A percentile compares a stretch with the other conserved stretches of the same genome.
These are phyloP conservation scores for Cromileptes altivelis DNA, from an alignment of 2,113 vertebrate species.

Conservation along the genomic window DNA sequence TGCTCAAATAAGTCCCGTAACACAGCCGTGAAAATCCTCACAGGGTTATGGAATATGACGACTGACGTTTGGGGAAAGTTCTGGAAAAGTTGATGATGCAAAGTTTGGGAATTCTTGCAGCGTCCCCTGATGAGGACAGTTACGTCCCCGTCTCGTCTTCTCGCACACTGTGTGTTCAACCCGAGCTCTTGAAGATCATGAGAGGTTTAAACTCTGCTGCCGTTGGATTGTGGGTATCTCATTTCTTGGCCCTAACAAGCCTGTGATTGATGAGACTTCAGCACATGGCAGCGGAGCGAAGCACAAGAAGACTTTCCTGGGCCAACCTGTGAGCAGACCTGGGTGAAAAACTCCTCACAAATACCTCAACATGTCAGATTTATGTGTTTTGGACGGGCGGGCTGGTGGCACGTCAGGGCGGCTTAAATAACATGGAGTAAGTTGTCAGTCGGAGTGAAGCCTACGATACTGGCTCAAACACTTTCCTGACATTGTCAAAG, in stretches of 20 bases:
- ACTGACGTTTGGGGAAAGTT: conserved; percentile 21
- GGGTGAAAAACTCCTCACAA: neutral
- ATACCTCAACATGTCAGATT: neutral
- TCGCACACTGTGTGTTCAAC: neutral
- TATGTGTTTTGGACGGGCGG: conserved; percentile 10
- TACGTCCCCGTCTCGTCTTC: conserved; percentile 5
- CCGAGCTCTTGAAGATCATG: neutral
- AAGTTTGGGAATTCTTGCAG: conserved; percentile 16
- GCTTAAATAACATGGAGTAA: conserved; percentile 22
- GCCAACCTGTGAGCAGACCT: conserved; percentile 31
- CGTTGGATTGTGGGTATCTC: conserved; percentile 37
- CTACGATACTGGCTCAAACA: neutral
- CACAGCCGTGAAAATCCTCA: neutral
- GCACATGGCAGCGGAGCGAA: neutral
- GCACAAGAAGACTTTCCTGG: conserved; percentile 22
- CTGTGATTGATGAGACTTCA: conserved; percentile 60
- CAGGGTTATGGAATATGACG: conserved; percentile 29
- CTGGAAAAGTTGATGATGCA: conserved; percentile 31
- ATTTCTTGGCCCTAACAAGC: conserved; percentile 52
- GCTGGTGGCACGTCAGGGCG: conserved; percentile 21
- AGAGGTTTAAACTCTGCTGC: conserved; percentile 31
- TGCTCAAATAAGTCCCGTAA: conserved; percentile 6
- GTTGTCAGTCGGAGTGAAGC: conserved; percentile 25
- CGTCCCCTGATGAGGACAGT: neutral
- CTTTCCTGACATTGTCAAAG: conserved; percentile 6